Evolutionary conservation across 2,113 vertebrate species (phyloP).

Genomic region (Cyanistes caeruleus): DNA sequence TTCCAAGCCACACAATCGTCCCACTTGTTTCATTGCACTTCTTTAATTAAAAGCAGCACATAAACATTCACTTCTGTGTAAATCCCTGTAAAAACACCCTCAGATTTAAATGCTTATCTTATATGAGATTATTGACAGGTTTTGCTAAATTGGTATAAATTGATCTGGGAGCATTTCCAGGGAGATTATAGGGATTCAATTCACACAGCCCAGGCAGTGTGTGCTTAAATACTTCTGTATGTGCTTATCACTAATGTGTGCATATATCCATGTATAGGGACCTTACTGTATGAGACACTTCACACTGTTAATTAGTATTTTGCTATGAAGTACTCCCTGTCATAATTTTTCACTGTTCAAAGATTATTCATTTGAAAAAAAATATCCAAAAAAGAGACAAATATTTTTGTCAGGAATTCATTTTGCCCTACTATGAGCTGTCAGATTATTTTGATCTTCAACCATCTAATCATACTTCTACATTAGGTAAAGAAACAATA

Average conservation of each 20-base stretch:
- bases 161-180: neutral
- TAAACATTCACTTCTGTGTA: neutral
- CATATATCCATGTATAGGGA: neutral
- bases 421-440: neutral
- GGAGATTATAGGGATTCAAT: neutral
- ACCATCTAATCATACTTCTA: neutral
- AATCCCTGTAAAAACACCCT: neutral
- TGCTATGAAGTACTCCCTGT: neutral
- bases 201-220: neutral
- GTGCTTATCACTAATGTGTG: neutral
- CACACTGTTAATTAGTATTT: neutral
- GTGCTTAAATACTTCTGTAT: neutral
- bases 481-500: neutral
- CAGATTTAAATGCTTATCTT: conserved; percentile 18
- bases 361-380: neutral
- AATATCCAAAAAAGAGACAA: neutral
- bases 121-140: neutral
- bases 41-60: neutral
- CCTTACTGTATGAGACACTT: neutral
- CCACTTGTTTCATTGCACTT: neutral
- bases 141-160: neutral
- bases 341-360: neutral
- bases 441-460: neutral
- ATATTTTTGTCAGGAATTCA: neutral
- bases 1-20: neutral